Conservation (phyloP, 2,888 invertebrate genomes). For the Danaus chrysippus region DNA sequence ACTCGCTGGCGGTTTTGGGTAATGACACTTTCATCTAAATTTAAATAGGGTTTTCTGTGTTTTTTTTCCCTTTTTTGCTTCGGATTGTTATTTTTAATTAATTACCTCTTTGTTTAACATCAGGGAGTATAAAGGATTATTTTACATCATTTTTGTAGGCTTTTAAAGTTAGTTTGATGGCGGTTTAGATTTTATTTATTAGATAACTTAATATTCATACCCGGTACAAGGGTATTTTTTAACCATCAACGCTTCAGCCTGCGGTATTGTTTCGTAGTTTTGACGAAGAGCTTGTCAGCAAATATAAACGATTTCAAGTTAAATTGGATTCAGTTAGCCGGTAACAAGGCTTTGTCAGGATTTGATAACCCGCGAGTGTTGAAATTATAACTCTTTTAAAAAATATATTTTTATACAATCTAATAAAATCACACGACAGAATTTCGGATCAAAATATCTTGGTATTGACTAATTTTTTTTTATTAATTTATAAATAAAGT, state of each 20-base stretch:
- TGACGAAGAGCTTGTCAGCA: conserved; percentile 13
- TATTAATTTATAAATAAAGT: no score
- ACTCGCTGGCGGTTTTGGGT: background rate
- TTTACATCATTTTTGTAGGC: no score
- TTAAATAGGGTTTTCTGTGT: background rate
- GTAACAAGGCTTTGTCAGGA: conserved; percentile 18
- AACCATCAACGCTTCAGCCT: conserved; percentile 17
- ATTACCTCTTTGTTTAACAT: no score
- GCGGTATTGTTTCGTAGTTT: conserved; percentile 15
- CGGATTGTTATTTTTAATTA: no score
- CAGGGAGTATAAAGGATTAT: no score
- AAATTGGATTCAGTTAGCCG: conserved; percentile 24
- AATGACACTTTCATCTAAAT: background rate
- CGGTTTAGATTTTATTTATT: conserved; percentile 12
- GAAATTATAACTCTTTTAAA: background rate
- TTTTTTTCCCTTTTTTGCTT: background rate
- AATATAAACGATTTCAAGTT: conserved; percentile 24
- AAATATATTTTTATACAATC: background rate
- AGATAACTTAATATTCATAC: conserved; percentile 15
- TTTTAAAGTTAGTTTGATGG: background rate
- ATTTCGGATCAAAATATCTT: no score
- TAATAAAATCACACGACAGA: background rate
- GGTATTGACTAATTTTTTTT: no score
- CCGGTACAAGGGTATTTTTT: conserved; percentile 11
- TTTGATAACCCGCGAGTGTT: conserved; percentile 9